Base-by-base conservation (phyloP, 2,888 invertebrate species). In the Drosophila mayaguana region DNA sequence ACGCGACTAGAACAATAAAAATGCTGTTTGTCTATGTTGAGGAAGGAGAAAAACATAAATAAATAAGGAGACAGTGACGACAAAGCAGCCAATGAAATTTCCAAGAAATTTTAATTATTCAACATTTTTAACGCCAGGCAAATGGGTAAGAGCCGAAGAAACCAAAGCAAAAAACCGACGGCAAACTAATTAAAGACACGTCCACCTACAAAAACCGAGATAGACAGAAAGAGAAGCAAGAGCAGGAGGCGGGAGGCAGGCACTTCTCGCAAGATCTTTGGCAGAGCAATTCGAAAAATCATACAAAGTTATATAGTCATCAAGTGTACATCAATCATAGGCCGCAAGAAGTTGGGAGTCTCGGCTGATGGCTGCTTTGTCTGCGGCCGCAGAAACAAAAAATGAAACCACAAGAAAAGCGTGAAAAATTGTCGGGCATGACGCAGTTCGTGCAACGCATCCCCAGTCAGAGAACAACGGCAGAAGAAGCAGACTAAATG, bases 261-360 rank as follows among this genome's bases (percentile, higher is more conserved):
- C 43, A 62, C 64, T 14, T 46, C 43, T 50, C 36, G 43, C 53
- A n/a, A 45, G 60, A 56, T 18, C 54, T 62, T 53, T 53, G 25
- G 46, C 32, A 28, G 50, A 63, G 72, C 65, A 60, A 77, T 67
- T 73, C 81, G 75, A 71, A 72, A 83, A 84, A 83, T 81, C 87
- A 88, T 86, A 88, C 88, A 84, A 89, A 90, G 86, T 89, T 89
- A 91, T 90, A 77, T 87, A 91, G 90, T 90, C 91, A 90, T 90
- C 90, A 90, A 91, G 85, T 81, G 83, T 55, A 88, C 90, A 91
- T 90, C 90, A 91, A 90, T 90, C 91, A 90, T 90, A 86, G 80
- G 81, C 78, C 75, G 75, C 75, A 72, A 75, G 66, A 78, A 72
- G 74, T 71, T 72, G 59, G 46, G 64, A 59, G 38, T 59, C 48